Percentiles rank a stretch among this genome's conserved stretches.
These are phyloP conservation scores for Microctenopoma lineatum DNA, from an alignment of 2,797 vertebrate genomes.

Conservation along the genomic window DNA sequence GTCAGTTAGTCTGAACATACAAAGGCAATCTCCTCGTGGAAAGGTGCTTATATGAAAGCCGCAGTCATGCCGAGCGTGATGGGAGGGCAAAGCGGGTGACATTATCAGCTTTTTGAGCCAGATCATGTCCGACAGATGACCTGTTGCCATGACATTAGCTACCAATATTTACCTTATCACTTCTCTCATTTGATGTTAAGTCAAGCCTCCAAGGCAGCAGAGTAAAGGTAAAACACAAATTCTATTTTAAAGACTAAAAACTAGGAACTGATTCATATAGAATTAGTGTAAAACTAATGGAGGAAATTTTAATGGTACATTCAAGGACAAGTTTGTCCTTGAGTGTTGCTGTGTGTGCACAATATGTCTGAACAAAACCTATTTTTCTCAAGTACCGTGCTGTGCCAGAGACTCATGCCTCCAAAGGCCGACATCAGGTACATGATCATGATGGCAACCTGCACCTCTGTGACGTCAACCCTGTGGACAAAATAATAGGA, in stretches of 20 bases:
- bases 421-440: constrained; percentile 90
- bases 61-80: constrained; percentile 75
- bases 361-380: neutral
- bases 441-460: constrained; percentile 88
- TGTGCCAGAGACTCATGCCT: constrained; percentile 91
- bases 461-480: constrained; percentile 96
- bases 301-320: constrained; percentile 26
- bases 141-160: constrained; percentile 80
- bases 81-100: constrained; percentile 73
- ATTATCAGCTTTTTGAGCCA: constrained; percentile 75
- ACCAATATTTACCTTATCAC: constrained; percentile 90
- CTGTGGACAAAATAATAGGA: constrained; percentile 68
- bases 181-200: constrained; percentile 84
- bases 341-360: constrained; percentile 37
- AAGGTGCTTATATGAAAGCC: constrained; percentile 54
- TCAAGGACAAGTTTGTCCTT: constrained; percentile 52
- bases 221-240: constrained; percentile 85
- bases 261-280: constrained; percentile 38
- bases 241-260: constrained; percentile 75
- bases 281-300: constrained; percentile 24
- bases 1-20: constrained; percentile 13
- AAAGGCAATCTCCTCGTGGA: neutral
- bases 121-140: constrained; percentile 77
- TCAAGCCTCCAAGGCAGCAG: constrained; percentile 89
- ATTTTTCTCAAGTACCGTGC: constrained; percentile 79